Conservation (phyloP, 1,140 invertebrate genomes). For the Camponotus pennsylvanicus region DNA sequence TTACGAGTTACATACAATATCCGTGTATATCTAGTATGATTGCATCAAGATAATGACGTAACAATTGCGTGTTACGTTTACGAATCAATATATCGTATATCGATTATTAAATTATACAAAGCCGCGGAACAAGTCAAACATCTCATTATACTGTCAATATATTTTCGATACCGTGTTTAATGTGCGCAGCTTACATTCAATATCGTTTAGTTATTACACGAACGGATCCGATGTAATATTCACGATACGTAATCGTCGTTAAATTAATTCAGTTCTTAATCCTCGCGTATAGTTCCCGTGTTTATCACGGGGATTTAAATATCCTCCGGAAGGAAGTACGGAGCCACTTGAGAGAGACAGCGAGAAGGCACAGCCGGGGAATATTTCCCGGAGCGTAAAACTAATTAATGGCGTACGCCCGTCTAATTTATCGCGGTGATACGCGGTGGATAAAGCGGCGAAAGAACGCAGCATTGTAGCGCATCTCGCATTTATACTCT, state of each 20-base stretch:
- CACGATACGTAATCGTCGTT: not conserved
- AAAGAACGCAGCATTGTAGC: constrained; percentile 54
- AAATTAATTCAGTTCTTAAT: constrained; percentile 47
- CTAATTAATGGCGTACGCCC: constrained; percentile 49
- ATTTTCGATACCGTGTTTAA: constrained; percentile 14
- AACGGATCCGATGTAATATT: not conserved
- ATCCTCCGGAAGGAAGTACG: constrained; percentile 18
- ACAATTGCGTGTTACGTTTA: constrained; percentile 15
- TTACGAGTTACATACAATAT: constrained; percentile 10
- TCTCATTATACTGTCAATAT: constrained; percentile 17
- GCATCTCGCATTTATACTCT: constrained; percentile 63
- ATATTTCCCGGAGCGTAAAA: constrained; percentile 45
- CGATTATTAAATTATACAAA: constrained; percentile 32
- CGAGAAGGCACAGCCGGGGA: constrained; percentile 30
- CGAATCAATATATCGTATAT: constrained; percentile 42
- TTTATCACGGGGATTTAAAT: constrained; percentile 50
- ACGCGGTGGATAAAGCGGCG: constrained; percentile 49
- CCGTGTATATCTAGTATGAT: not conserved
- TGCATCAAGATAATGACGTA: constrained; percentile 26
- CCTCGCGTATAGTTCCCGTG: constrained; percentile 20
- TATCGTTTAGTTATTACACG: constrained; percentile 16
- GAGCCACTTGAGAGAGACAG: constrained; percentile 35
- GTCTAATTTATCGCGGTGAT: constrained; percentile 60
- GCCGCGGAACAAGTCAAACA: not conserved
- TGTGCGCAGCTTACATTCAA: not conserved